Conservation (phyloP, 1,140 invertebrate species). For the Polypedilum pembai region DNA sequence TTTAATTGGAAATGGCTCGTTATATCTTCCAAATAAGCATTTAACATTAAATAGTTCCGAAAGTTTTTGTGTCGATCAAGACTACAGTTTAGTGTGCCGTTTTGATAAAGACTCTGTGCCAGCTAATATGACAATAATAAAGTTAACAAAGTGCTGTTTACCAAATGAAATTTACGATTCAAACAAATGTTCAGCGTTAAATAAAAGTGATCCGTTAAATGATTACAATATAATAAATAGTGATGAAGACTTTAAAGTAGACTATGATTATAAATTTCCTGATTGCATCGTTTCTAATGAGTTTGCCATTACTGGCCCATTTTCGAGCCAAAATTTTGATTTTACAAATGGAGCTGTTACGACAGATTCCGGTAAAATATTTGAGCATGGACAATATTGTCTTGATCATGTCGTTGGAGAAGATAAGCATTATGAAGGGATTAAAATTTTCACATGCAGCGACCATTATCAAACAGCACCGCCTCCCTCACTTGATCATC, state of each 20-base stretch:
- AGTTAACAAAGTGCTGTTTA: slow-evolving; percentile 53
- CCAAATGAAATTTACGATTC: slow-evolving; percentile 48
- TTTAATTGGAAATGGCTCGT: slow-evolving; percentile 50
- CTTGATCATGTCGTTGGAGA: slow-evolving; percentile 37
- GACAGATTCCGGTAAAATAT: slow-evolving; percentile 35
- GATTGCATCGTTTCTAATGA: slow-evolving; percentile 43
- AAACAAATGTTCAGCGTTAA: background rate
- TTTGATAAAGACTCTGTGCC: slow-evolving; percentile 38
- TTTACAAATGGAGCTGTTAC: slow-evolving; percentile 32
- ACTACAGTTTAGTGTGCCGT: slow-evolving; percentile 51
- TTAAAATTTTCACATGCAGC: slow-evolving; percentile 57
- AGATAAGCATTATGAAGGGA: slow-evolving; percentile 29
- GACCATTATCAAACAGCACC: slow-evolving; percentile 45
- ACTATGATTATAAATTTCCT: slow-evolving; percentile 48
- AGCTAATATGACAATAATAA: slow-evolving; percentile 35
- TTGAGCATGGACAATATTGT: slow-evolving; percentile 35
- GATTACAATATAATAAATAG: slow-evolving; percentile 39
- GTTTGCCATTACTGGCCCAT: slow-evolving; percentile 47
- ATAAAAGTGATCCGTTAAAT: slow-evolving; percentile 32
- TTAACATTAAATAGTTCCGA: slow-evolving; percentile 42
- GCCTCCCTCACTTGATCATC: slow-evolving; percentile 34
- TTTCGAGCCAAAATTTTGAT: slow-evolving; percentile 40
- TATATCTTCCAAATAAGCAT: slow-evolving; percentile 44
- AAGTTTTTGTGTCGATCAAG: slow-evolving; percentile 52
- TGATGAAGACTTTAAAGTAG: slow-evolving; percentile 34